These are phyloP conservation scores for Drosophila willistoni DNA, from an alignment of 1,140 invertebrate genomes.

Conservation along the genomic window DNA sequence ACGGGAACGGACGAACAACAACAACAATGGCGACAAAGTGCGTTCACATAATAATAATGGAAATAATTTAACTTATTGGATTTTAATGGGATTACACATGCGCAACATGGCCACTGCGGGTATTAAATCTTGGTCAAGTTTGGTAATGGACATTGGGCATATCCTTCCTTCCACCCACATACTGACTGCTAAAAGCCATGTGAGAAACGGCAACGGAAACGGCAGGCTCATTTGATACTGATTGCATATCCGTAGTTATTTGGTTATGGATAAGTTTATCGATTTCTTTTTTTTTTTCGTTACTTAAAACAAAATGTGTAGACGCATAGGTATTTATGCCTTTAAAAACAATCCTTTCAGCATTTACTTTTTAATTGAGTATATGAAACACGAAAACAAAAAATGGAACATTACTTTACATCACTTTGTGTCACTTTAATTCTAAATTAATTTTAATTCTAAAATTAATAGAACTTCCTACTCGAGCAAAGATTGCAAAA, in stretches of 20 bases:
- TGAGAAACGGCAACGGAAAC: not conserved
- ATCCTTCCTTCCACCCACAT: constrained; percentile 4
- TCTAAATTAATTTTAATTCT: too few species aligned
- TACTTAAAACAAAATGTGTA: not conserved
- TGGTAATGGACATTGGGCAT: constrained; percentile 40
- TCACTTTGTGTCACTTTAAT: too few species aligned
- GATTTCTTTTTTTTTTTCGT: constrained; percentile 16
- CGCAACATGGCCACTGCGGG: constrained; percentile 68
- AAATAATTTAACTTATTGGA: constrained; percentile 83
- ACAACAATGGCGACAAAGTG: constrained; percentile 59
- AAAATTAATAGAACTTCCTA: too few species aligned
- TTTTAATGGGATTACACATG: constrained; percentile 82
- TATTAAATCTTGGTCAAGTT: constrained; percentile 78
- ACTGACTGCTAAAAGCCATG: not conserved
- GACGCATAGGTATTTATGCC: too few species aligned
- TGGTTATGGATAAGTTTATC: constrained; percentile 12
- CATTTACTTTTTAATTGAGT: too few species aligned
- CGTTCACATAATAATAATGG: constrained; percentile 80
- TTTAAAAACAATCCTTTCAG: too few species aligned
- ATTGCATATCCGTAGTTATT: constrained; percentile 37
- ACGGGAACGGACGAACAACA: constrained; percentile 13
- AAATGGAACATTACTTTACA: too few species aligned
- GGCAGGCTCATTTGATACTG: constrained; percentile 43
- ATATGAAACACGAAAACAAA: too few species aligned
- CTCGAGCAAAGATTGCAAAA: too few species aligned